Conservation (phyloP, 2,113 vertebrate species). For the Prunella himalayana region DNA sequence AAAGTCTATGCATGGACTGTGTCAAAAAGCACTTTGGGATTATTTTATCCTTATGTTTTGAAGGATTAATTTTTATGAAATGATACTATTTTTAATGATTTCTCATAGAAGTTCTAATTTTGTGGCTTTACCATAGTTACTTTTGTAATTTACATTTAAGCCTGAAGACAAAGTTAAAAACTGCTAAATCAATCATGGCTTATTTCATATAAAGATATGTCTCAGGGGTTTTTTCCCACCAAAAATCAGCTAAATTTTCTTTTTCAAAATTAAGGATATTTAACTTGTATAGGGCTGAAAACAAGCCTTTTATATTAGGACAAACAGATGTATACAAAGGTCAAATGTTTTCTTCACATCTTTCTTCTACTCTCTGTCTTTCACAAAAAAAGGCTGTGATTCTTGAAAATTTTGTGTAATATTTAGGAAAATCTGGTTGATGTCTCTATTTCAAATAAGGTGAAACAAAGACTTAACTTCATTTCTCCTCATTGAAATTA, state of each 20-base stretch:
- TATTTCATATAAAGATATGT: neutral
- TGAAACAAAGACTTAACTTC: neutral
- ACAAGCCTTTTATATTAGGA: neutral
- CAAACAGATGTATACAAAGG: neutral
- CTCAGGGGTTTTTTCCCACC: rapidly evolving
- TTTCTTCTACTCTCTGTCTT: neutral
- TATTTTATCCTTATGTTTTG: neutral
- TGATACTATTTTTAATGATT: neutral
- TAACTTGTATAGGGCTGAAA: neutral
- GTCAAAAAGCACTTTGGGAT: neutral
- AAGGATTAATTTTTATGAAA: neutral
- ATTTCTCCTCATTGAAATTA: neutral
- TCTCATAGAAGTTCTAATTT: neutral
- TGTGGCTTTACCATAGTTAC: neutral
- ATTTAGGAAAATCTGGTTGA: neutral
- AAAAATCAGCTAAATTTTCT: neutral
- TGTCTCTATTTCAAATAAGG: neutral
- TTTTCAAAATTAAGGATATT: neutral
- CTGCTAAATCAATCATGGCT: neutral
- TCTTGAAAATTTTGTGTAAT: neutral
- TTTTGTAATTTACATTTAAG: neutral
- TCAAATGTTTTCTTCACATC: neutral
- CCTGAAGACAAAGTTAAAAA: neutral
- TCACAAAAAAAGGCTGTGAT: neutral
- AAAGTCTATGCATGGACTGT: neutral